phyloP scores from a whole-genome alignment of 1,140 invertebrate species.

The Acromyrmex heyeri region DNA sequence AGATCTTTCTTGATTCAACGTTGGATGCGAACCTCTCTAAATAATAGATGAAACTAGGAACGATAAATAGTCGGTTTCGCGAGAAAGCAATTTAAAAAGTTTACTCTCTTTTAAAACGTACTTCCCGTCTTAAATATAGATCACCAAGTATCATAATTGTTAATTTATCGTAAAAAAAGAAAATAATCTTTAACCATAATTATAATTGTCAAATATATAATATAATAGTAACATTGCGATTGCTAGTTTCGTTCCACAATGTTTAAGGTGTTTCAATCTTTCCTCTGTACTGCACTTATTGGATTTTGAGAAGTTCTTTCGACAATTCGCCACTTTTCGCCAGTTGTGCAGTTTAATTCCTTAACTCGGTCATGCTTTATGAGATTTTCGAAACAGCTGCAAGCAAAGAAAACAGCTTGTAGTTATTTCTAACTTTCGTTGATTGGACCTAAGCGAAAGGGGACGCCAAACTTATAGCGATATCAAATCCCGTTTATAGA shows the following conservation, averaged over 20 bases:
- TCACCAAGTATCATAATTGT: background rate
- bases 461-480: background rate
- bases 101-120: background rate
- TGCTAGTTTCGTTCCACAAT: background rate
- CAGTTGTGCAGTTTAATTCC: slow-evolving; percentile 50
- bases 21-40: slow-evolving; percentile 44
- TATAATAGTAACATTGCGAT: background rate
- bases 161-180: background rate
- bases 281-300: slow-evolving; percentile 20
- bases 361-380: slow-evolving; percentile 48
- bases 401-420: slow-evolving; percentile 40
- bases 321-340: slow-evolving; percentile 55
- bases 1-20: slow-evolving; percentile 47
- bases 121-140: background rate
- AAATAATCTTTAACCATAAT: background rate
- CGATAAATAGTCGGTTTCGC: slow-evolving; percentile 28
- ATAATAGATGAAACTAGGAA: slow-evolving; percentile 44
- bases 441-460: slow-evolving; percentile 7
- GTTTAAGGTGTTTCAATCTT: slow-evolving; percentile 47
- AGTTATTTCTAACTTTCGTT: slow-evolving; percentile 35
- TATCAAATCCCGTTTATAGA: background rate
- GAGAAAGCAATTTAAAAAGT: slow-evolving; percentile 34
- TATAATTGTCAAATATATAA: background rate
- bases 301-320: slow-evolving; percentile 56
- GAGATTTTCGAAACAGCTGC: slow-evolving; percentile 58